These are phyloP conservation scores for Gadus chalcogrammus DNA, from an alignment of 2,113 vertebrate species.

Conservation along the genomic window DNA sequence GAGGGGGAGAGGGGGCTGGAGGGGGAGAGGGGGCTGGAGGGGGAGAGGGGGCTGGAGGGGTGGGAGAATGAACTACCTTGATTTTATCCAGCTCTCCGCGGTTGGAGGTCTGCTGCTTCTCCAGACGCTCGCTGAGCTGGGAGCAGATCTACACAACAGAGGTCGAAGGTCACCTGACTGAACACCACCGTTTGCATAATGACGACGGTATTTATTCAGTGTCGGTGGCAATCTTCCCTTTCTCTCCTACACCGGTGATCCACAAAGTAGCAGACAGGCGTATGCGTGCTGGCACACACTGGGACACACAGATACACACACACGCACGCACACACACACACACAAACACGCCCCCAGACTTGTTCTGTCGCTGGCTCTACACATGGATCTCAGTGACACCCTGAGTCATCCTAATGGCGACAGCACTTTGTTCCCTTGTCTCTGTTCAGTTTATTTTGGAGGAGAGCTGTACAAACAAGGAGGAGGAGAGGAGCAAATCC, in stretches of 20 bases:
- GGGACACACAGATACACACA: conserved; percentile 1
- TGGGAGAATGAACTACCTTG: conserved; percentile 77
- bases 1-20: not conserved
- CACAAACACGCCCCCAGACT: conserved; percentile 5
- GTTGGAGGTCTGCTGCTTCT: conserved; percentile 93
- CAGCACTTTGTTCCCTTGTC: conserved; percentile 28
- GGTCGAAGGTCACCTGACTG: not conserved
- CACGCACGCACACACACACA: not conserved
- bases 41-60: no score
- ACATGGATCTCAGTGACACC: conserved; percentile 36
- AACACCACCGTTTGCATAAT: not conserved
- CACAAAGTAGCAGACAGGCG: not conserved
- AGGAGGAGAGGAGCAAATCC: no score
- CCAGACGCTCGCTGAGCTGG: conserved; percentile 94
- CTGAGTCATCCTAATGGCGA: conserved; percentile 42
- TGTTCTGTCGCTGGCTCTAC: conserved; percentile 2
- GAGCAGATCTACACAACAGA: conserved; percentile 87
- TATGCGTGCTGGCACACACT: not conserved
- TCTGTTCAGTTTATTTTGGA: not conserved
- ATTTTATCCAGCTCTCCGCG: conserved; percentile 95
- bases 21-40: not conserved
- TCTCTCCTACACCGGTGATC: not conserved
- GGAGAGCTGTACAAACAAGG: no score
- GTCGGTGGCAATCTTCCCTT: not conserved
- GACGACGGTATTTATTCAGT: not conserved